Evolutionary conservation across 2,797 vertebrate genomes (phyloP), one percentile per base, ranked within the genome.

Genomic region (Xiphorhynchus erythropygius): DNA sequence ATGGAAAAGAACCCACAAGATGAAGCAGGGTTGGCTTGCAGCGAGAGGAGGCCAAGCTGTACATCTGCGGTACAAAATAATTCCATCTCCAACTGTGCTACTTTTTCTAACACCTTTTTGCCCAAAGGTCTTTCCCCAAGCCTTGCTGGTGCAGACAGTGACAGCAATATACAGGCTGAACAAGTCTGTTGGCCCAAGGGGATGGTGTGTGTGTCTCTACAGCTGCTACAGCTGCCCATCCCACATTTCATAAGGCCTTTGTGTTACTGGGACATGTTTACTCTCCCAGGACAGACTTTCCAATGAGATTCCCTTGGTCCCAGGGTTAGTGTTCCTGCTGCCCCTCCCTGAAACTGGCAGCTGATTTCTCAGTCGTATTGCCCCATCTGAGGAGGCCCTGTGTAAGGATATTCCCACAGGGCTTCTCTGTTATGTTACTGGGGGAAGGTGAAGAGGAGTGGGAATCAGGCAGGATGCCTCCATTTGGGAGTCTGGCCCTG

Each of bases 1-100:
- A 63, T 97, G 24, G 98, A 98, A 60, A 73, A 91, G 73, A 84
- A 73, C 15, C n/a, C 90, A 44, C 62, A 50, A 28, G 17, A 13
- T 76, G 33, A 74, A 55, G 35, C 63, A 76, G 76, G 27, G 28
- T 65, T 85, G 33, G 32, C n/a, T 69, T 46, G 24, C 33, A 77
- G 37, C 46, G 97, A 94, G 87, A 94, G 42, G 44, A 95, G 70
- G 65, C 30, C 42, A 87, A 95, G 37, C 42, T 78, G 56, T 44
- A 44, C 52, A 35, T 90, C 92, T 49, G 14, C 1, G 94, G 97
- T 97, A 97, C 84, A 93, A 53, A 93, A 35, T 37, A 63, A 15
- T 62, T 82, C 64, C 49, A 67, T 80, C 44, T 94, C 27, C 27
- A n/a, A 37, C 52, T 25, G 23, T 68, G 59, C 18, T 37, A 2